A percentile compares a stretch with the other conserved stretches of the same genome.
Conservation (phyloP, 2,888 invertebrate genomes). For the Macaria liturata region DNA sequence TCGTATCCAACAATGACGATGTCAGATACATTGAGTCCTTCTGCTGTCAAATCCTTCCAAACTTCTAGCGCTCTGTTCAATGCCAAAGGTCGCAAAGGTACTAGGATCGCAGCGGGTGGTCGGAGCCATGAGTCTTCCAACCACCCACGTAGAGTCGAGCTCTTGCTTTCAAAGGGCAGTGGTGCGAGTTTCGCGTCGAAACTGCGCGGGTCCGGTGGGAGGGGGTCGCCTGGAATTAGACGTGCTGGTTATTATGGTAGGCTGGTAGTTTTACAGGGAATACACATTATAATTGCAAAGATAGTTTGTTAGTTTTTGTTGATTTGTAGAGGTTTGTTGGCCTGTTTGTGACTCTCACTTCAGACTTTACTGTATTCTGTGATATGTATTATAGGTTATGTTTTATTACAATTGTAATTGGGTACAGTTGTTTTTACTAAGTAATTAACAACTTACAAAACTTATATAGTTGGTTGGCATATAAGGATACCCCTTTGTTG, state of each 20-base stretch:
- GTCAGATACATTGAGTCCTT: conserved; percentile 63
- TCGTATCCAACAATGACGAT: conserved; percentile 76
- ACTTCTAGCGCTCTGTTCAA: conserved; percentile 66
- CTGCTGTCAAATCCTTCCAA: conserved; percentile 66
- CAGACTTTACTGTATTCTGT: too few species aligned
- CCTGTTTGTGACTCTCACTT: too few species aligned
- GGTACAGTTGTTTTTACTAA: too few species aligned
- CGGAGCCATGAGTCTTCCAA: conserved; percentile 74
- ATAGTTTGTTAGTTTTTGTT: too few species aligned
- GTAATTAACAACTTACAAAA: too few species aligned
- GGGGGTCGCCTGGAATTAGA: conserved; percentile 46
- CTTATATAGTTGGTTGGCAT: too few species aligned
- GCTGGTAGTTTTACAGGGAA: conserved; percentile 15
- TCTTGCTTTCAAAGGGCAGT: conserved; percentile 46
- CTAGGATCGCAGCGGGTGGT: conserved; percentile 71
- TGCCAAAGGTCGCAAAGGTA: conserved; percentile 67
- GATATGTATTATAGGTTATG: too few species aligned
- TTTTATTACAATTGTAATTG: too few species aligned
- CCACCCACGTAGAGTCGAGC: conserved; percentile 64
- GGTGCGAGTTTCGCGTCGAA: conserved; percentile 47
- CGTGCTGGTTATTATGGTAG: conserved; percentile 13
- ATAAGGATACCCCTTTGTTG: too few species aligned
- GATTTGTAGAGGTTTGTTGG: too few species aligned
- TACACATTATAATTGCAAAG: too few species aligned
- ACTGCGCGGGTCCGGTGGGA: conserved; percentile 44